Evolutionary conservation across 1,140 invertebrate genomes (phyloP).

Genomic region (Ostrea edulis): DNA sequence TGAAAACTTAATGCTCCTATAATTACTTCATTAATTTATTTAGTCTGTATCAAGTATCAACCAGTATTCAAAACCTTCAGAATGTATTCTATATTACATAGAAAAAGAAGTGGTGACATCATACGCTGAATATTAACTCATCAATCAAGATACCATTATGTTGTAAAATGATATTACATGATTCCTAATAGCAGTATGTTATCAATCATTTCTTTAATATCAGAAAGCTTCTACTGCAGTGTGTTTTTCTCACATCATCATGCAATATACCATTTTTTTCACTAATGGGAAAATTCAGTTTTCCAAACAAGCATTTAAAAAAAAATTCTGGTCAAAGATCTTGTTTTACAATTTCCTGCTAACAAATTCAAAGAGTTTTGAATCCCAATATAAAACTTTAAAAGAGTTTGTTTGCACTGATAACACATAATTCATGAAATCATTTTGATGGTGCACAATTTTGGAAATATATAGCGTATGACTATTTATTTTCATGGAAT

Average conservation of each 20-base stretch:
- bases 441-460: no score
- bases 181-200: not conserved
- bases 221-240: not conserved
- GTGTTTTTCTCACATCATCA: not conserved
- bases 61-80: no score
- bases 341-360: not conserved
- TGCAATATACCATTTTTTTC: slow-evolving; percentile 1
- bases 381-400: not conserved
- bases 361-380: not conserved
- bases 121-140: not conserved
- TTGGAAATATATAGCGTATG: no score
- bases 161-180: not conserved
- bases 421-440: no score
- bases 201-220: not conserved
- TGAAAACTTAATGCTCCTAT: no score
- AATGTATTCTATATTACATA: no score
- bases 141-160: not conserved
- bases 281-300: not conserved
- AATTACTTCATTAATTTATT: no score
- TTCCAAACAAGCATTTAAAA: not conserved
- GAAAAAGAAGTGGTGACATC: not conserved
- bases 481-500: no score
- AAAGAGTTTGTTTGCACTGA: no score
- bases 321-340: not conserved
- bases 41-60: no score